Evolutionary conservation across 2,888 invertebrate species (phyloP), one percentile per base, ranked within the genome.

Genomic region (Nezara viridula): DNA sequence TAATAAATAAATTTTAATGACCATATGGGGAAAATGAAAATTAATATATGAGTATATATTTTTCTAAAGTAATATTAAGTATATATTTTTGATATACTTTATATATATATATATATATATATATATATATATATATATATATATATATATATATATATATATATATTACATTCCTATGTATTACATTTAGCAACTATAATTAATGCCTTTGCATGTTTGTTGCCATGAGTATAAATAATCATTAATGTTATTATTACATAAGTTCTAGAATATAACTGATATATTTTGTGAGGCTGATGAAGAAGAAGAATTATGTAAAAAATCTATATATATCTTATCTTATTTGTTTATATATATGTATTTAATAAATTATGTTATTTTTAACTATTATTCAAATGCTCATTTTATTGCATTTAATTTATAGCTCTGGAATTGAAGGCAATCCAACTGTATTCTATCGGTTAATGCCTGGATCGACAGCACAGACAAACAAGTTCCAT

Each of bases 381-480:
- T 5, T 0, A 81, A n/a, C 44, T n/a, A 47, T 81, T 81, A 44
- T 81, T 47, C 40, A 44, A n/a, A n/a, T 37, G 12, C 44, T 81
- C 44, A 81, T 81, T 81, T 24, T 14, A 47, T 44, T 40, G n/a
- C 14, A 16, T 81, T 77, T 49, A 44, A 37, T 77, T 90, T 90
- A 89, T 90, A 98, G 98, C 94, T 98, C 98, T 93, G 98, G 98
- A 91, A 98, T 98, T 93, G 98, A 98, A 93, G 97, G 97, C 94
- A 98, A 98, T 94, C 98, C 98, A 90, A 98, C 98, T 92, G 98
- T 98, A 92, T 98, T 97, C 95, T 98, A 98, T 94, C 96, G 97
- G 90, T 94, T 98, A 93, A 98, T 98, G 96, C 98, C 98, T 91
- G 98, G 98, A 91, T 98, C 98, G 55, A 98, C 98, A 89, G 97